Evolutionary conservation across 2,113 vertebrate species (phyloP), one percentile per base, ranked within the genome.

Genomic region (Athene cunicularia): DNA sequence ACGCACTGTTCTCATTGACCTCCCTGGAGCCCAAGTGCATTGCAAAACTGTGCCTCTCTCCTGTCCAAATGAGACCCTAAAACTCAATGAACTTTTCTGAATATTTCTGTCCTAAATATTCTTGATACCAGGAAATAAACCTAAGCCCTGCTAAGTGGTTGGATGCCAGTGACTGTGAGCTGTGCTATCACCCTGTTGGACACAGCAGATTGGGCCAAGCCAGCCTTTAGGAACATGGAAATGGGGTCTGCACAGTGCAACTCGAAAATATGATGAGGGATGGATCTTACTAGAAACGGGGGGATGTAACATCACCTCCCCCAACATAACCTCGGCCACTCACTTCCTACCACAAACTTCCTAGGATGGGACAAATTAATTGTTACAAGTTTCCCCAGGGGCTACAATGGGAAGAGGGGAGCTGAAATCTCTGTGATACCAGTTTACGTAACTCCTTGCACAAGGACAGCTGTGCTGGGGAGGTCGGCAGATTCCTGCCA

Each of bases 381-480:
- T 13, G 27, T 23, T 41, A 14, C 4, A 19, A 26, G 27, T 22
- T 33, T 47, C 47, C 80, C 68, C 14, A 21, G 77, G 55, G 63
- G 37, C 67, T 55, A 52, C 62, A 62, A 21, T 1, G 26, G 53
- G 28, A 20, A 52, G 45, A 49, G 28, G 66, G 92, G 55, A 86
- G 62, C 49, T 0, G 2, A 49, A 82, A 27, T 7, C 81, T 33
- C 60, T 3, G 68, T 1, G 6, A 5, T 23, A 9, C 4, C 21
- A 0, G n/a, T 59, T 96, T 92, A 84, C 0, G 6, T 80, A 94
- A 91, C 74, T 75, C 24, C 86, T 50, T 39, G 93, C 93, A 37
- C 91, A 82, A 72, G 84, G 91, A 86, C 86, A 94, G 96, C 95
- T 95, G 88, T 95, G 88, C 93, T 10, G 62, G 94, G 79, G 76